phyloP scores from a whole-genome alignment of 1,140 invertebrate species.

The Trypoxylus dichotomus region DNA sequence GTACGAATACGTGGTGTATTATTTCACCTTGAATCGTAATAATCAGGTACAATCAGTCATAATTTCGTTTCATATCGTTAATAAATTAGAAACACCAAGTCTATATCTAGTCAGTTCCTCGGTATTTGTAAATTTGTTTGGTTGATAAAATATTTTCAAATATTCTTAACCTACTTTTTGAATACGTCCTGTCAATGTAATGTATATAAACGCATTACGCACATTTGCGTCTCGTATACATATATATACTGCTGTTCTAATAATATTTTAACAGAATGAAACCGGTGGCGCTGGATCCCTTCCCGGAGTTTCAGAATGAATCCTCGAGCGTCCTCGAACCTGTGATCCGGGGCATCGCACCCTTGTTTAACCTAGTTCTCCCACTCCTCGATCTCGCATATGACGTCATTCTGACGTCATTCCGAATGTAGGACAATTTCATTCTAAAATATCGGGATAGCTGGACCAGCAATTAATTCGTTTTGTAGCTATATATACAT shows the following conservation, averaged over 20 bases:
- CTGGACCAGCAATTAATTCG: conserved; percentile 26
- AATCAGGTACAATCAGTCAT: background rate
- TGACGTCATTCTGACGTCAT: conserved; percentile 51
- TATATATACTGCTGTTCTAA: background rate
- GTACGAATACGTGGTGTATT: background rate
- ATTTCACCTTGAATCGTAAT: background rate
- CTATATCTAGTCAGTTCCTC: too few relatives aligned
- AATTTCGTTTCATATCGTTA: background rate
- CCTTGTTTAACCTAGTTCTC: conserved; percentile 51
- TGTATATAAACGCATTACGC: too few relatives aligned
- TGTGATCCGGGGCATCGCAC: conserved; percentile 50
- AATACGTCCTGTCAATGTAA: too few relatives aligned
- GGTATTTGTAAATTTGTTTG: too few relatives aligned
- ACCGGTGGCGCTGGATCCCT: background rate
- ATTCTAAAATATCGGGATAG: conserved; percentile 53
- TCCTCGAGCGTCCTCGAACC: conserved; percentile 45
- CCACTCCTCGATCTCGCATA: conserved; percentile 37
- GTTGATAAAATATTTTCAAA: too few relatives aligned
- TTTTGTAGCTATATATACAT: conserved; percentile 12
- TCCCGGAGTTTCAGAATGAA: conserved; percentile 43
- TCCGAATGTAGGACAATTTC: conserved; percentile 53
- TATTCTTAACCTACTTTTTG: too few relatives aligned
- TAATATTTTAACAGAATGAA: conserved; percentile 19
- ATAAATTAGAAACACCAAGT: too few relatives aligned
- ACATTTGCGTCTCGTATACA: too few relatives aligned